Percentiles rank a stretch among this genome's conserved stretches.
Conservation (phyloP, 2,888 invertebrate genomes). For the Cantharis lateralis region DNA sequence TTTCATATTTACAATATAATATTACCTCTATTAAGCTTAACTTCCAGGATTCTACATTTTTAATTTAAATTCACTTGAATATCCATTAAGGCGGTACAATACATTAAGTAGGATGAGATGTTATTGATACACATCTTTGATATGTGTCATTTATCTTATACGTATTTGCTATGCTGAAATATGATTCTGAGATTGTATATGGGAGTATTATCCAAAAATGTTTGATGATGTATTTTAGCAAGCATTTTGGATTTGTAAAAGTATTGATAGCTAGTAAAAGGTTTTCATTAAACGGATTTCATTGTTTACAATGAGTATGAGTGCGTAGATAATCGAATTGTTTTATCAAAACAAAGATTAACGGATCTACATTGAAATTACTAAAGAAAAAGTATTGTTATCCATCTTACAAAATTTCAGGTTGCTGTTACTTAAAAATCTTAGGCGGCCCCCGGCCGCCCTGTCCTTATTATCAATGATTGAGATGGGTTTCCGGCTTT, state of each 20-base stretch:
- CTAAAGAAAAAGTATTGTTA: too few relatives aligned
- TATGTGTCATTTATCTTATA: neutral
- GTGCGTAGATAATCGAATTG: neutral
- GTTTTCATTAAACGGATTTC: neutral
- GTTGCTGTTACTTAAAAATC: too few relatives aligned
- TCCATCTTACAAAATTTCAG: too few relatives aligned
- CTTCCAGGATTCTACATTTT: neutral
- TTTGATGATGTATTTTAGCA: neutral
- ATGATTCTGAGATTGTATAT: neutral
- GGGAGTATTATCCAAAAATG: neutral
- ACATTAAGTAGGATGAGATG: neutral
- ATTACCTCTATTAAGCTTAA: neutral
- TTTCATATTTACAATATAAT: neutral
- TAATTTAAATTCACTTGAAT: neutral
- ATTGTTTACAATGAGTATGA: neutral
- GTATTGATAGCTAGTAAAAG: neutral
- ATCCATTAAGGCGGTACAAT: neutral
- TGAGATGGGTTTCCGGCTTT: too few relatives aligned
- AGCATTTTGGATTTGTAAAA: neutral
- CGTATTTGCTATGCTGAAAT: neutral
- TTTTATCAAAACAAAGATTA: too few relatives aligned
- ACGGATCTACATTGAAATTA: too few relatives aligned
- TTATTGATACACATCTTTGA: neutral
- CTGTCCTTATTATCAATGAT: too few relatives aligned
- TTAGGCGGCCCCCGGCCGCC: too few relatives aligned